These are phyloP conservation scores for Eufriesea mexicana DNA, from an alignment of 1,140 invertebrate genomes.

Conservation along the genomic window DNA sequence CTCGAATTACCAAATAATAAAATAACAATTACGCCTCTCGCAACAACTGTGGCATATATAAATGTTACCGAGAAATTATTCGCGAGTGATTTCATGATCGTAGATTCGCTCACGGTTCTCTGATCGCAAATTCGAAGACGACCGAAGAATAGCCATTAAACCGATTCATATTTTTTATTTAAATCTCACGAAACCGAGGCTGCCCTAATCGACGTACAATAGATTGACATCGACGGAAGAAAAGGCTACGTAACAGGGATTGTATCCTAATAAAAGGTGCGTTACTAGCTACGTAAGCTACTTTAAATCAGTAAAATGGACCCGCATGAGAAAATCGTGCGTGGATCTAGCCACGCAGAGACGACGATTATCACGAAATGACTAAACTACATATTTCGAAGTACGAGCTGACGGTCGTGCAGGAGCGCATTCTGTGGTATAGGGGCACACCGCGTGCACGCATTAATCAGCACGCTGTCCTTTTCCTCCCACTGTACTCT, in stretches of 20 bases:
- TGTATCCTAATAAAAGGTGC: constrained; percentile 56
- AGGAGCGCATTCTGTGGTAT: constrained; percentile 20
- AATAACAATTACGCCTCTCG: background rate
- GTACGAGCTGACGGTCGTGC: constrained; percentile 9
- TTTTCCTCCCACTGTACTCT: constrained; percentile 55
- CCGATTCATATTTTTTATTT: constrained; percentile 19
- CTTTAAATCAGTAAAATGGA: constrained; percentile 63
- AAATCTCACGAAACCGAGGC: background rate
- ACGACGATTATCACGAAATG: constrained; percentile 49
- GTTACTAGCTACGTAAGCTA: background rate
- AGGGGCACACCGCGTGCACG: constrained; percentile 42
- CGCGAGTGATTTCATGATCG: background rate
- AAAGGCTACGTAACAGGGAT: constrained; percentile 46
- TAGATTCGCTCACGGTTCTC: background rate
- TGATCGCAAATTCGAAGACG: background rate
- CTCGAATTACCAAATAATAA: background rate
- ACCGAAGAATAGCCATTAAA: background rate
- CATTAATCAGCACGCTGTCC: constrained; percentile 45
- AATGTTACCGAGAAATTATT: too few species aligned
- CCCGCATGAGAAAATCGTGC: constrained; percentile 75
- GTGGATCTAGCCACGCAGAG: constrained; percentile 15
- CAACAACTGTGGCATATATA: background rate
- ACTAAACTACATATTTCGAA: constrained; percentile 31
- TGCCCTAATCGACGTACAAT: constrained; percentile 30
- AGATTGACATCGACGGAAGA: constrained; percentile 5